Percentiles rank a stretch among this genome's conserved stretches.
These are phyloP conservation scores for Columbina picui DNA, from an alignment of 2,113 vertebrate species.

Conservation along the genomic window DNA sequence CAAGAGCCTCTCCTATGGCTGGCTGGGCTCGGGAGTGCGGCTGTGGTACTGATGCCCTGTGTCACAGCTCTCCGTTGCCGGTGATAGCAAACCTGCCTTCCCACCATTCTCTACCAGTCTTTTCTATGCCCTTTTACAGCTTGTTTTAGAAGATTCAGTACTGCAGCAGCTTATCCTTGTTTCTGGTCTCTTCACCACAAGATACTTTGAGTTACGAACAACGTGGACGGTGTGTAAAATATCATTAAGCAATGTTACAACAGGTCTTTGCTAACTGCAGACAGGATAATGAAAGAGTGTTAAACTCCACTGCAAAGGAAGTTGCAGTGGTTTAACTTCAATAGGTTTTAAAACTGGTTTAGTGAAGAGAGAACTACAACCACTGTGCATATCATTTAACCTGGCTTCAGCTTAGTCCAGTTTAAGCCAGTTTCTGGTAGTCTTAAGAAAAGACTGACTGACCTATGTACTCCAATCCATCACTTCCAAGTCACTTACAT, in stretches of 20 bases:
- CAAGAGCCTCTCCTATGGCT: background rate
- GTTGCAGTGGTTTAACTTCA: background rate
- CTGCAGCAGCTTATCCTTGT: background rate
- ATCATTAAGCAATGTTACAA: background rate
- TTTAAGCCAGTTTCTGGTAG: background rate
- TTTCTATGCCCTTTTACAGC: background rate
- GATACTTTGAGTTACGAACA: background rate
- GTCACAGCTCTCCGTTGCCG: background rate
- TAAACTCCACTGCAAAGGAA: background rate
- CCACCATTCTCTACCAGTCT: background rate
- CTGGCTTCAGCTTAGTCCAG: background rate
- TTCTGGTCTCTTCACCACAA: background rate
- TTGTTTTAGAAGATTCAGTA: background rate
- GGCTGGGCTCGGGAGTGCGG: background rate
- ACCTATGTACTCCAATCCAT: background rate
- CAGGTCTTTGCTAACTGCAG: background rate
- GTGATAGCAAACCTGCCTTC: background rate
- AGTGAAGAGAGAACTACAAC: background rate
- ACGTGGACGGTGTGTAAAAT: background rate
- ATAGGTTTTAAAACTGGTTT: background rate
- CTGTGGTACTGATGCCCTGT: background rate
- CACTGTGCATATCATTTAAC: background rate
- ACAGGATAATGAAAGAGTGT: background rate
- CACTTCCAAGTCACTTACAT: background rate
- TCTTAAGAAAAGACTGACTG: background rate